A percentile compares a stretch with the other conserved stretches of the same genome.
These are phyloP conservation scores for Anoncus sp. DNA, from an alignment of 2,888 invertebrate species.

Conservation along the genomic window DNA sequence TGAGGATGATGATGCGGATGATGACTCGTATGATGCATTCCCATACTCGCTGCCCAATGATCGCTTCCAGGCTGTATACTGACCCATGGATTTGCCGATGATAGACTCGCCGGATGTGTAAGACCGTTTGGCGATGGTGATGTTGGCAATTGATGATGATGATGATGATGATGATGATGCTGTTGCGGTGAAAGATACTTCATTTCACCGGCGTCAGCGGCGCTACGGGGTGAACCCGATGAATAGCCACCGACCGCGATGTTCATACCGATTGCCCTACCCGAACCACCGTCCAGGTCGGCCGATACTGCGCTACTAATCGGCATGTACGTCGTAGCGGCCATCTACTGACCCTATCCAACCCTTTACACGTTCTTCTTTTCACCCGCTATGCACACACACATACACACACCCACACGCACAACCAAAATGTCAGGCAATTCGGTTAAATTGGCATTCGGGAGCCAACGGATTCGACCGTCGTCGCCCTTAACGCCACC, in stretches of 20 bases:
- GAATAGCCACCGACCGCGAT: constrained; percentile 90
- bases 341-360: constrained; percentile 89
- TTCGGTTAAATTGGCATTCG: constrained; percentile 54
- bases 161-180: constrained; percentile 93
- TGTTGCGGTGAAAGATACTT: constrained; percentile 94
- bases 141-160: constrained; percentile 88
- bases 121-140: constrained; percentile 88
- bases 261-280: constrained; percentile 88
- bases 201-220: constrained; percentile 96
- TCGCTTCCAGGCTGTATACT: constrained; percentile 90
- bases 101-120: constrained; percentile 85
- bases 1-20: constrained; percentile 88
- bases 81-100: constrained; percentile 92
- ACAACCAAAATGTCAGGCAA: no score
- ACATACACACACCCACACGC: constrained; percentile 12
- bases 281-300: constrained; percentile 88
- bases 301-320: constrained; percentile 90
- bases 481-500: constrained; percentile 30
- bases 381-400: constrained; percentile 69
- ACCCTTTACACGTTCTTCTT: constrained; percentile 83
- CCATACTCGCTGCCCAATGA: constrained; percentile 91
- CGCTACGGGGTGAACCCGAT: constrained; percentile 93
- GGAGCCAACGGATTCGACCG: constrained; percentile 71
- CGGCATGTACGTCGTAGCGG: constrained; percentile 97
- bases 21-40: constrained; percentile 86